Base-by-base conservation (phyloP, 2,113 vertebrate species). In the Hylia prasina region DNA sequence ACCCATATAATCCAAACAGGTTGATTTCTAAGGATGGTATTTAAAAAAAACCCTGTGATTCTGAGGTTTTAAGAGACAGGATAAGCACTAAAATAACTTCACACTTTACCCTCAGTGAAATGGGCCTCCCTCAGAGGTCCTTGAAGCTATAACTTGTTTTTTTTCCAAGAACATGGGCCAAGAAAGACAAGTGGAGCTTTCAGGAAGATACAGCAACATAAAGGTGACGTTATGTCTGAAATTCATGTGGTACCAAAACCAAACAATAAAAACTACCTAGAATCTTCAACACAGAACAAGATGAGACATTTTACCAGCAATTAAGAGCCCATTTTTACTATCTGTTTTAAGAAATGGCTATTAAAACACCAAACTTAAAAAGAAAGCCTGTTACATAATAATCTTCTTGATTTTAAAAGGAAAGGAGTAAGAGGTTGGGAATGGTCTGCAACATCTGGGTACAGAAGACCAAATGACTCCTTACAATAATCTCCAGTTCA, bases 71-170 rank as follows among this genome's bases (percentile, higher is more conserved):
- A 31, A 42, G 48, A 85, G 18, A 40, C 15, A 28, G 11, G 44
- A 58, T 33, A 84, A 53, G 10, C 42, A 82, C 24, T 19, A 64
- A 64, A 68, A 82, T 16, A 61, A 78, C 57, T 18, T 25, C 16
- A 28, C 28, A 37, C 47, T 89, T 77, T 48, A 42, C 17, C 21
- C 40, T 75, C 44, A 40, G 33, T 12, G 33, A 91, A 82, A 81
- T 0, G 1, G 6, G 14, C 8, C 9, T 77, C n/a, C 20, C 17
- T 66, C 30, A 51, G 25, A 71, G 25, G 25, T 2, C 22, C 15
- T 12, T 30, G 15, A 72, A 56, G 21, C 9, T 19, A 10, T 61
- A 84, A 58, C 33, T 37, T 39, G 31, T 3, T 7, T 7, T 0
- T 3, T 15, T 11, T 50, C 31, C 31, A 84, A 69, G 20, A 50